Conservation (phyloP, 2,888 invertebrate species). For the Caenorhabditis sp. region DNA sequence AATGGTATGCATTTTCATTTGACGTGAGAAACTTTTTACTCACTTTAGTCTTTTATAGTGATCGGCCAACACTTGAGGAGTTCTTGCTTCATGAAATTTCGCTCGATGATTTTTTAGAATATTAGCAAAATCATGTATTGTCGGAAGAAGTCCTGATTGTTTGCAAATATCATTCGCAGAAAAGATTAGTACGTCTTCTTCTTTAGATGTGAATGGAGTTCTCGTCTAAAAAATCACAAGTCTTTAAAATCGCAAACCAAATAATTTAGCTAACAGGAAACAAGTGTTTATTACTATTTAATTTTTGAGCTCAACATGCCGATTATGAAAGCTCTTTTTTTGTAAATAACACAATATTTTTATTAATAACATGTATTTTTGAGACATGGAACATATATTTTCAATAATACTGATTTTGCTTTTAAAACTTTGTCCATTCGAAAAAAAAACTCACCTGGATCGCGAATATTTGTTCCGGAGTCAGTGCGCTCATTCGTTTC, state of each 20-base stretch:
- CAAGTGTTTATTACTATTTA: too few species aligned
- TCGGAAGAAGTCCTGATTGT: slow-evolving; percentile 2
- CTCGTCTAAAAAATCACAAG: slow-evolving; percentile 86
- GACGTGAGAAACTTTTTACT: not conserved
- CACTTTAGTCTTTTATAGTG: slow-evolving; percentile 76
- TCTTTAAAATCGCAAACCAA: slow-evolving; percentile 70
- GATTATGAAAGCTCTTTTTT: too few species aligned
- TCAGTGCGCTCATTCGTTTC: slow-evolving; percentile 49
- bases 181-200: slow-evolving; percentile 85
- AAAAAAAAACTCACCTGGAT: slow-evolving; percentile 24
- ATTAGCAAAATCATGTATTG: slow-evolving; percentile 83
- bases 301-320: too few species aligned
- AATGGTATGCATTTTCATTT: too few species aligned
- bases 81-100: slow-evolving; percentile 86
- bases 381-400: too few species aligned
- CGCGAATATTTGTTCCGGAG: slow-evolving; percentile 27
- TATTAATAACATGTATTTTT: too few species aligned
- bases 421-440: too few species aligned
- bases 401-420: too few species aligned
- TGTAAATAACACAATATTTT: too few species aligned
- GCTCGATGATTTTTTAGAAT: slow-evolving; percentile 74
- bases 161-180: slow-evolving; percentile 74
- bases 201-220: slow-evolving; percentile 87
- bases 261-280: too few species aligned
- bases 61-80: slow-evolving; percentile 80